Evolutionary conservation across 2,797 vertebrate genomes (phyloP).

Genomic region (Chanos chanos): DNA sequence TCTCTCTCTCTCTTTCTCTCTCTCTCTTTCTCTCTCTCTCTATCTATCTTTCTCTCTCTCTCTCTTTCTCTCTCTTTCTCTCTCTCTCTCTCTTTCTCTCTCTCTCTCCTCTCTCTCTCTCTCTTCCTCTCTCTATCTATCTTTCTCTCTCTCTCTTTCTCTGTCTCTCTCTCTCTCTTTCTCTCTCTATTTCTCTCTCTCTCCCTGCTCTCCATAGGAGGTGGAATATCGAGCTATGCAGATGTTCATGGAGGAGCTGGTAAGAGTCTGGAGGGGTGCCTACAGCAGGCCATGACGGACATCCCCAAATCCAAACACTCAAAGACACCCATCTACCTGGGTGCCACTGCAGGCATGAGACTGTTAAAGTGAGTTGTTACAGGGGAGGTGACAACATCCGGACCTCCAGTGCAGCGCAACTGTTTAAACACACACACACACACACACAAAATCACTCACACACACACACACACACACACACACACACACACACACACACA

Average conservation of each 20-base stretch:
- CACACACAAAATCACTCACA: no score
- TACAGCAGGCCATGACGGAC: slow-evolving; percentile 55
- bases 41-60: not conserved
- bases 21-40: not conserved
- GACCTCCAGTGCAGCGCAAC: no score
- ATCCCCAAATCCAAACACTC: slow-evolving; percentile 61
- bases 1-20: not conserved
- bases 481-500: no score
- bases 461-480: no score
- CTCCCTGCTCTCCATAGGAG: slow-evolving; percentile 40
- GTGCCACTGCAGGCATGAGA: slow-evolving; percentile 78
- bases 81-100: not conserved
- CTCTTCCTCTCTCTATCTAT: slow-evolving; percentile 85
- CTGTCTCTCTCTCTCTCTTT: not conserved
- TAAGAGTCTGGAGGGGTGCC: slow-evolving; percentile 57
- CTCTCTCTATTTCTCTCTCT: not conserved
- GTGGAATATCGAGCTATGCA: slow-evolving; percentile 70
- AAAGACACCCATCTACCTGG: slow-evolving; percentile 63
- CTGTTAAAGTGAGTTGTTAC: slow-evolving; percentile 65
- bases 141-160: slow-evolving; percentile 70
- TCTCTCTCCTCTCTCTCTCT: not conserved
- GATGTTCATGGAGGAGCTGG: slow-evolving; percentile 53
- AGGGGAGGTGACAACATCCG: not conserved
- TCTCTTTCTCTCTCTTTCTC: not conserved
- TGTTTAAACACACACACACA: no score